phyloP scores from a whole-genome alignment of 30 jellyfish, hydroid and myxozoan species.

The Turritopsis dohrnii region DNA sequence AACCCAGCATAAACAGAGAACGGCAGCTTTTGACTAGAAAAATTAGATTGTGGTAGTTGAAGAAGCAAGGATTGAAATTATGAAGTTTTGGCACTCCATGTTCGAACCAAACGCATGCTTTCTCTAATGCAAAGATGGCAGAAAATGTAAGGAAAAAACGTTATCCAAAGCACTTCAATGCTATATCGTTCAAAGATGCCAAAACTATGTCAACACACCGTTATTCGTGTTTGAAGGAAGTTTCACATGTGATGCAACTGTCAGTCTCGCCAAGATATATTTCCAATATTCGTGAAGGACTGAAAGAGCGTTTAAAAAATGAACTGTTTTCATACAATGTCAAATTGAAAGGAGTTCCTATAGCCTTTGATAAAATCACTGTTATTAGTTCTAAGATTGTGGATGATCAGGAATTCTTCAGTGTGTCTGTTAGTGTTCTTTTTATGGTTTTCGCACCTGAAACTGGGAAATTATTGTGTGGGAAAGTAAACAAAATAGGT shows the following conservation, averaged over 20 bases:
- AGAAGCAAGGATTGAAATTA: too few relatives aligned
- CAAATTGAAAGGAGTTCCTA: conserved; percentile 29
- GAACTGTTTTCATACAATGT: conserved; percentile 19
- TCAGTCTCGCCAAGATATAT: conserved; percentile 30
- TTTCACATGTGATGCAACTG: conserved; percentile 1
- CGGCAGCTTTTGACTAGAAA: too few relatives aligned
- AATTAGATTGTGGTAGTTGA: too few relatives aligned
- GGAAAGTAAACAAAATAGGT: conserved; percentile 28
- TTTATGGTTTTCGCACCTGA: conserved; percentile 30
- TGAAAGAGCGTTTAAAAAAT: conserved; percentile 20
- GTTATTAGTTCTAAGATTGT: conserved; percentile 12
- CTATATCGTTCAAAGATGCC: conserved; percentile 26
- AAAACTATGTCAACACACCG: neutral
- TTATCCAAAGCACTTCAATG: conserved; percentile 8
- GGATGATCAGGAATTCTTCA: conserved; percentile 28
- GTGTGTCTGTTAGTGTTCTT: neutral
- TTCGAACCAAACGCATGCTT: too few relatives aligned
- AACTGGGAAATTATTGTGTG: conserved; percentile 20
- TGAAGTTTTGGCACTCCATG: too few relatives aligned
- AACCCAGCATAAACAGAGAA: too few relatives aligned
- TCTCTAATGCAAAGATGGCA: conserved; percentile 14
- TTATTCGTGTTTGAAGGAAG: conserved; percentile 21
- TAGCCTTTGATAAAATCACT: conserved; percentile 23
- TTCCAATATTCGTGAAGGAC: conserved; percentile 11
- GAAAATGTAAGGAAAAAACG: neutral